A percentile compares a stretch with the other conserved stretches of the same genome.
These are phyloP conservation scores for Zonotrichia leucophrys DNA, from an alignment of 2,113 vertebrate species.

Conservation along the genomic window DNA sequence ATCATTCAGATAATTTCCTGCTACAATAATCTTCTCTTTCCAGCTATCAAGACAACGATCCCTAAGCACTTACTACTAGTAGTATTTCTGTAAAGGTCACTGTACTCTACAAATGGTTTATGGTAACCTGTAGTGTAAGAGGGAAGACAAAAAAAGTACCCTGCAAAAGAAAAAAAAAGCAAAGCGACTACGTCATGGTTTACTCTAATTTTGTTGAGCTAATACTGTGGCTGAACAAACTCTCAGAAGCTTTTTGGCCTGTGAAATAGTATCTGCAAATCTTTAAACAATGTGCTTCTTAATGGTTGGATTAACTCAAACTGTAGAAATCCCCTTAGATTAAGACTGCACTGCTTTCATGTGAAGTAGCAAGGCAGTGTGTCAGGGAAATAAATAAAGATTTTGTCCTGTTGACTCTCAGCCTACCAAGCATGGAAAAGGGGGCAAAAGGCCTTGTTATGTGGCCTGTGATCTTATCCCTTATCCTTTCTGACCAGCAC, in stretches of 20 bases:
- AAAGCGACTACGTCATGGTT: neutral
- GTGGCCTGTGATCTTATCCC: neutral
- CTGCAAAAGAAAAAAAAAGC: neutral
- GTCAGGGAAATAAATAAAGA: neutral
- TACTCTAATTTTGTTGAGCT: neutral
- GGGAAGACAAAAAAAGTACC: neutral
- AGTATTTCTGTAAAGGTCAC: neutral
- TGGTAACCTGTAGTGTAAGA: neutral
- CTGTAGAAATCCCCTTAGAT: neutral
- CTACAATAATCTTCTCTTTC: neutral
- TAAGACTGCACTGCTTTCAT: neutral
- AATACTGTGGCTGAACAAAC: neutral
- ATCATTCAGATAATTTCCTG: neutral
- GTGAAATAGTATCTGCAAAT: slow-evolving; percentile 11
- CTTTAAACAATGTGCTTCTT: slow-evolving; percentile 19
- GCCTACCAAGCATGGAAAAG: neutral
- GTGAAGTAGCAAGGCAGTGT: neutral
- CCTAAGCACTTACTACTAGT: neutral
- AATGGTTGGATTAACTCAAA: neutral
- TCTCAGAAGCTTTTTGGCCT: neutral
- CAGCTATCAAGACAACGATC: neutral
- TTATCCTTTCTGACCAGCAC: neutral
- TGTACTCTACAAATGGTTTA: neutral
- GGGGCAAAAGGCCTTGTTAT: neutral
- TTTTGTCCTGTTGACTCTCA: slow-evolving; percentile 1